phyloP scores from a whole-genome alignment of 2,113 vertebrate species.

The Malurus cyaneus region DNA sequence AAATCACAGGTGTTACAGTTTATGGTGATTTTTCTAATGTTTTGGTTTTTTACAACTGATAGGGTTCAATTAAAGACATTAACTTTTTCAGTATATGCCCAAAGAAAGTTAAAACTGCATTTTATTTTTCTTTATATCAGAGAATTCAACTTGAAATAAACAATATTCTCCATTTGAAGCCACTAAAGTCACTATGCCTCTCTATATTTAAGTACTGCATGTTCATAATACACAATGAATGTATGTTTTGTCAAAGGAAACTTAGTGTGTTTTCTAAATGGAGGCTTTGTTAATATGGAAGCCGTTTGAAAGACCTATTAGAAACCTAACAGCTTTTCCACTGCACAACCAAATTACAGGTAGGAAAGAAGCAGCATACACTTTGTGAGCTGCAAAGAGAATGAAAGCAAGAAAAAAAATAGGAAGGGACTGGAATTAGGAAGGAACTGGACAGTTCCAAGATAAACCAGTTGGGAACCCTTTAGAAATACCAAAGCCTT shows the following conservation, averaged over 20 bases:
- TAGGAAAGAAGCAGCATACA: neutral
- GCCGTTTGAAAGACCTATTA: neutral
- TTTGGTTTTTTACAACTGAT: neutral
- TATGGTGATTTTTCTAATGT: neutral
- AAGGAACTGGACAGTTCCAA: neutral
- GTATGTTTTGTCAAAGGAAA: neutral
- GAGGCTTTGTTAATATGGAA: neutral
- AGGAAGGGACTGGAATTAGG: neutral
- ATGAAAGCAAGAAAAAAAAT: neutral
- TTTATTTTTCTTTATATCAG: neutral
- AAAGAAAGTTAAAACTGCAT: neutral
- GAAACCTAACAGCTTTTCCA: neutral
- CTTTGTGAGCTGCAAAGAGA: neutral
- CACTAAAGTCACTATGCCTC: neutral
- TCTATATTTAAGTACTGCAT: neutral
- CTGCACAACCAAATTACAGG: neutral
- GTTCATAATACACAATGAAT: neutral
- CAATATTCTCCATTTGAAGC: neutral
- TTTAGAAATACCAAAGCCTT: neutral
- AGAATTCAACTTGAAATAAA: neutral
- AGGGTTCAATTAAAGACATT: neutral
- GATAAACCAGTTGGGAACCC: neutral
- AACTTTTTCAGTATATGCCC: neutral
- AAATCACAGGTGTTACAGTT: neutral
- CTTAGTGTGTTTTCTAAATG: neutral